Evolutionary conservation across 2,888 invertebrate species (phyloP).

Genomic region (Mesochorus sp.): DNA sequence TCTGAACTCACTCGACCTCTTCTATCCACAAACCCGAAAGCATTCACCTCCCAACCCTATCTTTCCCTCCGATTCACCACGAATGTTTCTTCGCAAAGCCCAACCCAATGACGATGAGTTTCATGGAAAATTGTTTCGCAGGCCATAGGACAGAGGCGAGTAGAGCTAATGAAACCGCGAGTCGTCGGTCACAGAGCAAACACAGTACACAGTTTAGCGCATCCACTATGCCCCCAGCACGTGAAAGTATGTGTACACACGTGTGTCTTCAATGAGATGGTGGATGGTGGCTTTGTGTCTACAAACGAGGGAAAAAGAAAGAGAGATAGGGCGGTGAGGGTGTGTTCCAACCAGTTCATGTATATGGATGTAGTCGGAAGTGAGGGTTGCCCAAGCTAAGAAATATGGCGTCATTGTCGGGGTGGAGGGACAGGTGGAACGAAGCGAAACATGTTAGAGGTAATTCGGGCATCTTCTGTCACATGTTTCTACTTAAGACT

Average conservation of each 20-base stretch:
- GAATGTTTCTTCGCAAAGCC: too few relatives aligned
- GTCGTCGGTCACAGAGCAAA: conserved; percentile 42
- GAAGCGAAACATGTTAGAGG: neutral
- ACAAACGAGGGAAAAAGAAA: conserved; percentile 8
- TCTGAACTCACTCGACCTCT: too few relatives aligned
- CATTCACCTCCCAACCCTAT: too few relatives aligned
- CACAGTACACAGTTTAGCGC: conserved; percentile 42
- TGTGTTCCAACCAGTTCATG: conserved; percentile 37
- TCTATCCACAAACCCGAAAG: too few relatives aligned
- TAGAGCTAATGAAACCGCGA: conserved; percentile 56
- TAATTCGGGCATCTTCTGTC: neutral
- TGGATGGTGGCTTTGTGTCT: conserved; percentile 37
- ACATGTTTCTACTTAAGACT: neutral
- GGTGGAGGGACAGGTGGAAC: neutral
- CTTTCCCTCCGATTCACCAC: too few relatives aligned
- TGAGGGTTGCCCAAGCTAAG: neutral
- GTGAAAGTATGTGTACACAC: conserved; percentile 9
- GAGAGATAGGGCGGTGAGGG: neutral
- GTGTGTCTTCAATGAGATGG: neutral
- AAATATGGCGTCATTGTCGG: neutral
- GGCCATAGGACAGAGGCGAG: neutral
- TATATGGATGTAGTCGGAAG: neutral
- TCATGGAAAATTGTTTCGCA: conserved; percentile 33
- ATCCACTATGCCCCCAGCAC: conserved; percentile 24
- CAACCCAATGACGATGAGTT: conserved; percentile 34